A percentile compares a stretch with the other conserved stretches of the same genome.
phyloP scores from a whole-genome alignment of 2,113 vertebrate species.

The Scortum barcoo region DNA sequence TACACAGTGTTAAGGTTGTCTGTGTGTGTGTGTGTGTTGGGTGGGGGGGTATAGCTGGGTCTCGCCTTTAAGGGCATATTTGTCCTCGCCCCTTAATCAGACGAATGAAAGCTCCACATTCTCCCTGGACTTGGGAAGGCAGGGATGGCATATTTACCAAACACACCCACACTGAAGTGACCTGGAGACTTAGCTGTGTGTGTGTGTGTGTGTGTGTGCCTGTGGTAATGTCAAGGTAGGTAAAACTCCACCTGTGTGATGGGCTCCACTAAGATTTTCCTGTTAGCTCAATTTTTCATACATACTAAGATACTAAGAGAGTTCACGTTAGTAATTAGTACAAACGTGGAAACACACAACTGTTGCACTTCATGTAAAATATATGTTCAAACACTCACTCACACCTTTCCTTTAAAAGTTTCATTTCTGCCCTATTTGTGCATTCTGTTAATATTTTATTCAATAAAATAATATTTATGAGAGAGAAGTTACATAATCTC shows the following conservation, averaged over 20 bases:
- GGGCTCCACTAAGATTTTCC: conserved; percentile 48
- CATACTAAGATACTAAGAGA: conserved; percentile 18
- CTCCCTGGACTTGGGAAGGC: conserved; percentile 64
- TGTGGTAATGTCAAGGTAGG: conserved; percentile 56
- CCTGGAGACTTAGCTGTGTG: conserved; percentile 51
- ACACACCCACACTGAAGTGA: conserved; percentile 74
- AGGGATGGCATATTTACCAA: conserved; percentile 83
- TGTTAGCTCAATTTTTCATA: conserved; percentile 16
- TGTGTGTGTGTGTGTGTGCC: conserved; percentile 47
- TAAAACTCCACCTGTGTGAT: conserved; percentile 69
- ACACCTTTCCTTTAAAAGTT: too few species aligned
- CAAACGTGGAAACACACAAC: neutral
- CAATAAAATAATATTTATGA: too few species aligned
- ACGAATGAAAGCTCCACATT: conserved; percentile 81
- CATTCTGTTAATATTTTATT: too few species aligned
- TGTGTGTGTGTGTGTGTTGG: conserved; percentile 34
- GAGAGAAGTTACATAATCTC: neutral
- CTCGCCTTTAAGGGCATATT: conserved; percentile 78
- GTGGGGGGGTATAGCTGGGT: conserved; percentile 44
- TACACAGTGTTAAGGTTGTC: conserved; percentile 59
- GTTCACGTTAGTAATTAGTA: neutral
- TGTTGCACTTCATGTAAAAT: too few species aligned
- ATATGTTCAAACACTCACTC: too few species aligned
- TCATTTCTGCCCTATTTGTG: too few species aligned
- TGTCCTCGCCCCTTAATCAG: conserved; percentile 83